Evolutionary conservation across 2,888 invertebrate genomes (phyloP).

Genomic region (Zygaena filipendulae): DNA sequence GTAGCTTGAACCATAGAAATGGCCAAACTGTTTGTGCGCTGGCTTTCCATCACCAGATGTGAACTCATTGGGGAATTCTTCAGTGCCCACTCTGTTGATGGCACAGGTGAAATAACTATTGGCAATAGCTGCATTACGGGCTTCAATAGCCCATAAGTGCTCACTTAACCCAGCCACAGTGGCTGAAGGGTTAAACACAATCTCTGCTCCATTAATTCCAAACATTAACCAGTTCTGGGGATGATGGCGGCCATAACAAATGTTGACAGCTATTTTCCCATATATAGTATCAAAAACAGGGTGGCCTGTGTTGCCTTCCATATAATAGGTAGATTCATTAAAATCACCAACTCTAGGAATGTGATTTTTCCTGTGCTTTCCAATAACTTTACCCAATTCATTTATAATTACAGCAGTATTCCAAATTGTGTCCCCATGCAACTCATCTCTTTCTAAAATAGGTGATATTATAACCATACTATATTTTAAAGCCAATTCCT

Average conservation of each 20-base stretch:
- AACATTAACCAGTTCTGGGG: constrained; percentile 99
- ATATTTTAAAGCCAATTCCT: constrained; percentile 80
- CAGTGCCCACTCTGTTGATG: constrained; percentile 94
- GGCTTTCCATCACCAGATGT: constrained; percentile 73
- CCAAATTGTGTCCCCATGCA: constrained; percentile 90
- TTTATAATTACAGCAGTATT: constrained; percentile 96
- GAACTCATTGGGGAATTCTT: constrained; percentile 75
- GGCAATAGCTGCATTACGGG: constrained; percentile 95
- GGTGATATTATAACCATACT: constrained; percentile 96
- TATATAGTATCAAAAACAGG: constrained; percentile 91
- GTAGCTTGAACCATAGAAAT: constrained; percentile 98
- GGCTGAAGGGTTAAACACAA: constrained; percentile 99
- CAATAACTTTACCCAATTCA: constrained; percentile 85
- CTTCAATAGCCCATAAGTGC: constrained; percentile 96
- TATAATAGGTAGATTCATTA: constrained; percentile 98
- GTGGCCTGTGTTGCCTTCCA: constrained; percentile 96
- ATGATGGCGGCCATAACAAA: constrained; percentile 98
- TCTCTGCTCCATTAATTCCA: constrained; percentile 97
- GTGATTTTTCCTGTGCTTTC: constrained; percentile 97
- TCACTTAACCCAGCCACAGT: constrained; percentile 87
- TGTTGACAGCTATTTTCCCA: constrained; percentile 93
- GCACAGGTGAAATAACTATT: constrained; percentile 96
- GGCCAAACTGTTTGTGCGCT: constrained; percentile 91
- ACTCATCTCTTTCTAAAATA: constrained; percentile 92
- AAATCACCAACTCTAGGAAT: constrained; percentile 98